Percentiles rank a stretch among this genome's conserved stretches.
phyloP scores from a whole-genome alignment of 2,888 invertebrate species.

The Microctonus aethiopoides region DNA sequence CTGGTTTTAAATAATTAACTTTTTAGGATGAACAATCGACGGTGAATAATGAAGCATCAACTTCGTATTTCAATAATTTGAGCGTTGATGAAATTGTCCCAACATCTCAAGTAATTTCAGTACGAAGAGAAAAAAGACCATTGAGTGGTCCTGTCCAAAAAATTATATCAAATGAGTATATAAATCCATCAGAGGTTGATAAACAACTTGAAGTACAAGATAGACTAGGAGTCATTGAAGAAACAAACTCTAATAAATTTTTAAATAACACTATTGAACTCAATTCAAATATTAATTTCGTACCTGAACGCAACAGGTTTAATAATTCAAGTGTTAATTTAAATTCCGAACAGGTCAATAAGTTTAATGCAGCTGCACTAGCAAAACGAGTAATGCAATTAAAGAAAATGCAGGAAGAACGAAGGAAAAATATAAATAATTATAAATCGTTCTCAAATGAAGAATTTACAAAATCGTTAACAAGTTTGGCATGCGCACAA shows the following conservation, averaged over 20 bases:
- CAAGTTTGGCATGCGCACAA: slow-evolving; percentile 36
- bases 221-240: neutral
- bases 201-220: neutral
- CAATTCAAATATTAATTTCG: neutral
- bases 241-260: neutral
- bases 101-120: slow-evolving; percentile 46
- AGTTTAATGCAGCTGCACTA: slow-evolving; percentile 25
- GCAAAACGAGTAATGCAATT: slow-evolving; percentile 37
- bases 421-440: slow-evolving; percentile 24
- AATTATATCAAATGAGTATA: neutral
- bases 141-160: slow-evolving; percentile 53
- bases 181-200: neutral
- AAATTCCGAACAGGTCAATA: neutral
- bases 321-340: neutral
- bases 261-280: neutral
- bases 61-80: neutral
- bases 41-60: neutral
- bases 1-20: neutral
- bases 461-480: slow-evolving; percentile 35
- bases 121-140: slow-evolving; percentile 39
- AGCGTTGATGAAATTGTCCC: slow-evolving; percentile 37
- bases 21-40: neutral
- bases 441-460: slow-evolving; percentile 37
- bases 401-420: slow-evolving; percentile 33
- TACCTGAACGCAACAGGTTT: neutral